Base-by-base conservation (phyloP, 2,888 invertebrate species). In the Cerastoderma edule region DNA sequence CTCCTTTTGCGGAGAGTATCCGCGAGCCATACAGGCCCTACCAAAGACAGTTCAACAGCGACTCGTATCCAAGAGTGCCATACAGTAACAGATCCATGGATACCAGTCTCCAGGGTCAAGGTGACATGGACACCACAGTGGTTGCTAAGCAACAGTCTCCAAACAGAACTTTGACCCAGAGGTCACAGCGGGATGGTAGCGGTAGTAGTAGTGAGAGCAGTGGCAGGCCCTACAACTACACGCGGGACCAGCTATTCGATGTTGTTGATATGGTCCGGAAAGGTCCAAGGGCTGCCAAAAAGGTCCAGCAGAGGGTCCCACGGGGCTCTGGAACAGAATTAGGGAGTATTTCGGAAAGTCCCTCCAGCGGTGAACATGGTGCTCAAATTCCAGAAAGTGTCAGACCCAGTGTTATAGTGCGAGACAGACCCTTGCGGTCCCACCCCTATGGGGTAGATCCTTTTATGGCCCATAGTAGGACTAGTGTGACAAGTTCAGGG, bases 241-340 rank as follows among this genome's bases (percentile, higher is more conserved):
- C 89, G 6, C 75, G 88, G 10, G 89, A 89, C 48, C 88, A 88
- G 39, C 72, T 89, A n/a, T 87, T 88, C 57, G 87, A 86, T 19
- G 86, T 84, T 46, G 87, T 88, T 24, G 88, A 89, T 66, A 76
- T 83, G 56, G 83, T 88, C 32, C 80, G 89, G 5, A 83, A 57
- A 66, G 80, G 81, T 22, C 83, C 87, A 24, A 75, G 83, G 56
- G 72, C 80, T 16, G 71, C 74, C n/a, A 80, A 66, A 54, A 73
- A 73, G 64, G 74, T 64, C 24, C 70, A 66, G 35, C 33, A 50
- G 2, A 46, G 72, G 35, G 72, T 72, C 22, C 78, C 77, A 24
- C 57, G 77, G 39, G 78, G 75, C 16, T 80, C 84, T 10, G 68
- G 69, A 10, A 48, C 75, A n/a, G 81, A 81, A 63, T 33, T 73